Evolutionary conservation across 2,113 vertebrate genomes (phyloP).

Genomic region (Elephantulus edwardii): DNA sequence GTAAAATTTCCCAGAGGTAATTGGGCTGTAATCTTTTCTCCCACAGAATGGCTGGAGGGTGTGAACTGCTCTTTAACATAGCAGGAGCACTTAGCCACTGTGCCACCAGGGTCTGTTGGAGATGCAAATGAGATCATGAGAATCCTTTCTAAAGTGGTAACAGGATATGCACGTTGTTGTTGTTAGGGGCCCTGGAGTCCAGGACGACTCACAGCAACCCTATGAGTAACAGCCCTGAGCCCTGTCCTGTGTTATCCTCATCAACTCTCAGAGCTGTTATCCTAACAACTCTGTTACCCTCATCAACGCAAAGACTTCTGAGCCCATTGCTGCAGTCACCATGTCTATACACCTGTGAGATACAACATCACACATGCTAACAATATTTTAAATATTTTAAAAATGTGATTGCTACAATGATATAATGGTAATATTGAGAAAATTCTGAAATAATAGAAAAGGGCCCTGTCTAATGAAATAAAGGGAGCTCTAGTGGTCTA

Average conservation of each 20-base stretch:
- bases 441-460: neutral
- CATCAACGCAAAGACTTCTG: no score
- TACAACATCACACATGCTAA: fast-evolving
- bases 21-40: neutral
- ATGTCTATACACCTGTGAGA: neutral
- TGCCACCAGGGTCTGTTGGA: neutral
- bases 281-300: no score
- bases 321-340: no score
- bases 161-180: no score
- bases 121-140: neutral
- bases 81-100: neutral
- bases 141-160: neutral
- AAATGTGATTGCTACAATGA: neutral
- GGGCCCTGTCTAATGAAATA: neutral
- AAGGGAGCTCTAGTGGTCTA: no score
- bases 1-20: neutral
- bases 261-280: no score
- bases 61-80: neutral
- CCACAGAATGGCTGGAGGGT: no score
- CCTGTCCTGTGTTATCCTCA: no score
- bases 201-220: no score
- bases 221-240: no score
- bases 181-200: no score
- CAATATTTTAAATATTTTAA: neutral
- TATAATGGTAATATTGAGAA: neutral